Evolutionary conservation across 2,888 invertebrate genomes (phyloP).

Genomic region (Aquatica leii): DNA sequence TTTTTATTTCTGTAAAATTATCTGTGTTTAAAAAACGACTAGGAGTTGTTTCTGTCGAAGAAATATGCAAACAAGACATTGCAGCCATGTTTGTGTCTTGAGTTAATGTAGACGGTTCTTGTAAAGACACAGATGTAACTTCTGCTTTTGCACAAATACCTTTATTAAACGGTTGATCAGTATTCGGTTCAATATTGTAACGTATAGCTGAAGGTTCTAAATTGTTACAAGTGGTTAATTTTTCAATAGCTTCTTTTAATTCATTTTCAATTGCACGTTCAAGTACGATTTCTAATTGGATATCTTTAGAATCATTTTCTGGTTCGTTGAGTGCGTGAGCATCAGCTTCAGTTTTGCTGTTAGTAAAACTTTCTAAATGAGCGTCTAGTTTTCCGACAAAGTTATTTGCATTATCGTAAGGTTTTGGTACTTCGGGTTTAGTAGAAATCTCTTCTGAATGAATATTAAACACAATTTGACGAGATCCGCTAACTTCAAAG

Average conservation of each 20-base stretch:
- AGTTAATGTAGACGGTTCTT: constrained; percentile 42
- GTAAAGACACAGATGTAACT: constrained; percentile 27
- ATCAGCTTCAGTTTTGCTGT: constrained; percentile 2
- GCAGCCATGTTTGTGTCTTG: constrained; percentile 35
- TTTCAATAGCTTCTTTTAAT: constrained; percentile 56
- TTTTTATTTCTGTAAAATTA: constrained; percentile 27
- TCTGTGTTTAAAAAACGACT: neutral
- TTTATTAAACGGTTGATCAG: constrained; percentile 54
- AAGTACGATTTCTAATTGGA: constrained; percentile 15
- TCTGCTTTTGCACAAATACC: constrained; percentile 37
- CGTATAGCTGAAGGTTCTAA: constrained; percentile 53
- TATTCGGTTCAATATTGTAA: constrained; percentile 57
- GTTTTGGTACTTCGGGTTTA: constrained; percentile 50
- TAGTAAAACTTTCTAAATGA: constrained; percentile 64
- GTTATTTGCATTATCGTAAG: constrained; percentile 65
- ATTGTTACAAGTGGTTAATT: constrained; percentile 53
- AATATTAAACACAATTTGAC: constrained; percentile 66
- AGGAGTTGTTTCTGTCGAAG: constrained; percentile 14
- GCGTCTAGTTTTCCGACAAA: constrained; percentile 69
- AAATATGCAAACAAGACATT: constrained; percentile 31
- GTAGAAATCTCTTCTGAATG: constrained; percentile 44
- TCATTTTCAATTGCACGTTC: constrained; percentile 49
- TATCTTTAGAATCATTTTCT: constrained; percentile 19
- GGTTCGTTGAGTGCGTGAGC: neutral
- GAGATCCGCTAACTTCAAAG: constrained; percentile 43